phyloP scores from a whole-genome alignment of 2,888 invertebrate genomes.

The Pristionchus fissidentatus region DNA sequence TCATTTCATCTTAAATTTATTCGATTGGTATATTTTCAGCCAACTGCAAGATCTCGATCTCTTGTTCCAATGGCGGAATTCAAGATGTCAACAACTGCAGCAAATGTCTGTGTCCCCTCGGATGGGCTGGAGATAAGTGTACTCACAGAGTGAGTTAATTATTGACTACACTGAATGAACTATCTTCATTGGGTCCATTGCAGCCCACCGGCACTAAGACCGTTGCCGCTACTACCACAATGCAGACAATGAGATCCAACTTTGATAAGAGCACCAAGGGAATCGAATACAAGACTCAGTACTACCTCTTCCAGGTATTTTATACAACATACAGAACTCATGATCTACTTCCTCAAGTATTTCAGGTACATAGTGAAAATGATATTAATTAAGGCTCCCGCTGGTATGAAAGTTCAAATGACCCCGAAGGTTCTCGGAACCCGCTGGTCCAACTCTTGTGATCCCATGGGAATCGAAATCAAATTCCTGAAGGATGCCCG shows the following conservation, averaged over 20 bases:
- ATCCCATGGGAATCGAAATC: conserved; percentile 36
- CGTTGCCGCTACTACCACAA: conserved; percentile 9
- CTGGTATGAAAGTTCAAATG: conserved; percentile 7
- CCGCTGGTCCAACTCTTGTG: background rate
- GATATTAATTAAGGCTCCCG: conserved; percentile 15
- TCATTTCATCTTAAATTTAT: background rate
- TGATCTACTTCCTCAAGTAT: no score
- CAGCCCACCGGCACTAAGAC: conserved; percentile 1
- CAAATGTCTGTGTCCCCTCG: conserved; percentile 13
- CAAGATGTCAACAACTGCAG: background rate
- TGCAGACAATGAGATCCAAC: background rate
- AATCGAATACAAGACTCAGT: conserved; percentile 6
- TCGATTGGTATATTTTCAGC: no score
- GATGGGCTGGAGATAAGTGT: conserved; percentile 26
- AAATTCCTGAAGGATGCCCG: conserved; percentile 21
- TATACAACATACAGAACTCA: no score
- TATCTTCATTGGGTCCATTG: background rate
- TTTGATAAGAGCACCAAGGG: background rate
- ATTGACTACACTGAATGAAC: background rate
- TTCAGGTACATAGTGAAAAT: no score
- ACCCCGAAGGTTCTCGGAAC: conserved; percentile 29
- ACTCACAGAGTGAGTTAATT: background rate
- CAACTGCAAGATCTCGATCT: background rate
- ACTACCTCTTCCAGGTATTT: conserved; percentile 24
- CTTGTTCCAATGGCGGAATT: conserved; percentile 23